Conservation (phyloP, 2,888 invertebrate species). For the Rugalucina vietnamica region DNA sequence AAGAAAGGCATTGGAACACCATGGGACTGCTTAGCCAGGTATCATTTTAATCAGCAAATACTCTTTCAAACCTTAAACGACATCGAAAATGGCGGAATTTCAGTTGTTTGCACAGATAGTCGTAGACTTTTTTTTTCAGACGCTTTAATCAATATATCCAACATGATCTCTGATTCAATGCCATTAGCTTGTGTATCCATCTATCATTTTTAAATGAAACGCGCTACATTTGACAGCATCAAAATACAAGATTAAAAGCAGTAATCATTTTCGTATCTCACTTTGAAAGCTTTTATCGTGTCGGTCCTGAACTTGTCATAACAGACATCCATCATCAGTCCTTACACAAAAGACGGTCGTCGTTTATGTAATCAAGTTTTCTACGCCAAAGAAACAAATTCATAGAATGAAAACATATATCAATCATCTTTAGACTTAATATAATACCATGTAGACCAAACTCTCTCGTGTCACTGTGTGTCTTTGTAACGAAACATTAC, state of each 20-base stretch:
- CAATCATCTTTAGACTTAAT: slow-evolving; percentile 60
- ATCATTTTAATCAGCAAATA: too few relatives aligned
- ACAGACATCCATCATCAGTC: not conserved
- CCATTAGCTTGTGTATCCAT: slow-evolving; percentile 7
- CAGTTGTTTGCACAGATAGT: too few relatives aligned
- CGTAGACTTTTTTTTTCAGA: too few relatives aligned
- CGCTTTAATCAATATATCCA: not conserved
- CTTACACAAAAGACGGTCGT: not conserved
- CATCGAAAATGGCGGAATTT: too few relatives aligned
- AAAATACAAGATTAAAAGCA: slow-evolving; percentile 9
- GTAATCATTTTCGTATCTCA: slow-evolving; percentile 10
- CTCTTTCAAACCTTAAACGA: too few relatives aligned
- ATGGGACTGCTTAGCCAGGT: too few relatives aligned
- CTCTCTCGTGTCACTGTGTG: slow-evolving; percentile 11
- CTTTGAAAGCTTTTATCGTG: slow-evolving; percentile 5
- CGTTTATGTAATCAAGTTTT: slow-evolving; percentile 62
- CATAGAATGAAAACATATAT: slow-evolving; percentile 54
- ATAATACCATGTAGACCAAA: slow-evolving; percentile 57
- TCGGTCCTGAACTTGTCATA: slow-evolving; percentile 2
- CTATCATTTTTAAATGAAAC: slow-evolving; percentile 2
- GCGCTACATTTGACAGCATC: slow-evolving; percentile 10
- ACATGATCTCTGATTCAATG: not conserved
- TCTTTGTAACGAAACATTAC: slow-evolving; percentile 13
- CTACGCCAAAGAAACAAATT: slow-evolving; percentile 56
- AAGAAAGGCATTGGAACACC: too few relatives aligned